Evolutionary conservation across 2,113 vertebrate species (phyloP).

Genomic region (Trogon melanurus): DNA sequence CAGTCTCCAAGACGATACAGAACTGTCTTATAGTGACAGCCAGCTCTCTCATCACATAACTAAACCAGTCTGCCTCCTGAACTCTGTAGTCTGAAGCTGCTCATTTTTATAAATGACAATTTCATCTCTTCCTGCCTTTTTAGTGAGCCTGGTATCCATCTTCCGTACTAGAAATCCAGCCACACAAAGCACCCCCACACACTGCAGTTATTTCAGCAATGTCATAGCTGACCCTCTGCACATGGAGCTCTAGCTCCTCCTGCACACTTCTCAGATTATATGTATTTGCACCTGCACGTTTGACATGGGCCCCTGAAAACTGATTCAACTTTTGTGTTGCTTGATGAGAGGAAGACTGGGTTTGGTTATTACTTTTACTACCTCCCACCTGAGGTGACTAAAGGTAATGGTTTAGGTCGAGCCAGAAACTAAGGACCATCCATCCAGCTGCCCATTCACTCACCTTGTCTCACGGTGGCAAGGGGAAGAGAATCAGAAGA

Average conservation of each 20-base stretch:
- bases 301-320: not conserved
- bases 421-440: not conserved
- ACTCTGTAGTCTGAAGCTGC: not conserved
- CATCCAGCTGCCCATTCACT: not conserved
- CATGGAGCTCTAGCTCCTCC: not conserved
- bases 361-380: not conserved
- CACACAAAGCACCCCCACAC: not conserved
- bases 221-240: not conserved
- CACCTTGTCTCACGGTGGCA: not conserved
- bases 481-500: not conserved
- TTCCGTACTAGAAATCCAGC: not conserved
- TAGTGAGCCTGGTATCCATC: not conserved
- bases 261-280: not conserved
- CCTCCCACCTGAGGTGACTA: not conserved
- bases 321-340: not conserved
- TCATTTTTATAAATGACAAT: fast-evolving
- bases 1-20: not conserved
- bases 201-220: not conserved
- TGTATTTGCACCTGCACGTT: not conserved
- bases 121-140: not conserved
- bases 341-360: not conserved
- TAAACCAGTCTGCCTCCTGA: not conserved
- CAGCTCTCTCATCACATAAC: not conserved
- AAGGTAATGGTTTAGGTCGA: not conserved
- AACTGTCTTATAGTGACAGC: not conserved